These are phyloP conservation scores for Barypeithes pellucidus DNA, from an alignment of 2,888 invertebrate genomes.

Conservation along the genomic window DNA sequence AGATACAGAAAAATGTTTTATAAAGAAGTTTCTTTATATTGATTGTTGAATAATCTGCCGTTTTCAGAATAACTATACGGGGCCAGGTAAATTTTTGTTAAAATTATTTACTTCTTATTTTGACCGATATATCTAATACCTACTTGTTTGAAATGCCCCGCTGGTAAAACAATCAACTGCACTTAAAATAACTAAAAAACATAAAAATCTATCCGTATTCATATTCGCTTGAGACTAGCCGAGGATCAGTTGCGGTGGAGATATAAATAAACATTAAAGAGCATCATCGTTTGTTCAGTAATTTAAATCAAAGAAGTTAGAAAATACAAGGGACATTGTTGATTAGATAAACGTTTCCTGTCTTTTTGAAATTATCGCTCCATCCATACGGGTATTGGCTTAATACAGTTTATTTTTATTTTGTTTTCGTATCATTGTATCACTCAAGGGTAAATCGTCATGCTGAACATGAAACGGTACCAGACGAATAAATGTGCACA, in stretches of 20 bases:
- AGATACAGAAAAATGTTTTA: too few species aligned
- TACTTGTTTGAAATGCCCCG: conserved; percentile 31
- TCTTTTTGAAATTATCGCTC: conserved; percentile 35
- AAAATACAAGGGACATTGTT: conserved; percentile 29
- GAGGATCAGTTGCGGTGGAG: neutral
- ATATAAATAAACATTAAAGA: conserved; percentile 23
- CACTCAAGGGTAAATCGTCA: conserved; percentile 24
- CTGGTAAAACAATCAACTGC: conserved; percentile 9
- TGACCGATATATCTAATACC: neutral
- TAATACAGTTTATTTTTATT: conserved; percentile 27
- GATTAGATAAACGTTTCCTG: conserved; percentile 42
- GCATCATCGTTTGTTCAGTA: conserved; percentile 29
- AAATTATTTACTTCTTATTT: too few species aligned
- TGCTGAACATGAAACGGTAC: neutral
- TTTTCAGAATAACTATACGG: too few species aligned
- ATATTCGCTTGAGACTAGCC: conserved; percentile 18
- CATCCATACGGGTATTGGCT: conserved; percentile 30
- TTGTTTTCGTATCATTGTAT: conserved; percentile 28
- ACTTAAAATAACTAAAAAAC: conserved; percentile 28
- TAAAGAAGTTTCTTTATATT: too few species aligned
- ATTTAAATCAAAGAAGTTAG: conserved; percentile 35
- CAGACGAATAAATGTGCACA: too few species aligned
- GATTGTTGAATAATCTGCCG: too few species aligned
- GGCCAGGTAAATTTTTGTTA: too few species aligned
- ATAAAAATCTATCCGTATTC: conserved; percentile 18